phyloP scores from a whole-genome alignment of 1,140 invertebrate species.

The Venturia canescens region DNA sequence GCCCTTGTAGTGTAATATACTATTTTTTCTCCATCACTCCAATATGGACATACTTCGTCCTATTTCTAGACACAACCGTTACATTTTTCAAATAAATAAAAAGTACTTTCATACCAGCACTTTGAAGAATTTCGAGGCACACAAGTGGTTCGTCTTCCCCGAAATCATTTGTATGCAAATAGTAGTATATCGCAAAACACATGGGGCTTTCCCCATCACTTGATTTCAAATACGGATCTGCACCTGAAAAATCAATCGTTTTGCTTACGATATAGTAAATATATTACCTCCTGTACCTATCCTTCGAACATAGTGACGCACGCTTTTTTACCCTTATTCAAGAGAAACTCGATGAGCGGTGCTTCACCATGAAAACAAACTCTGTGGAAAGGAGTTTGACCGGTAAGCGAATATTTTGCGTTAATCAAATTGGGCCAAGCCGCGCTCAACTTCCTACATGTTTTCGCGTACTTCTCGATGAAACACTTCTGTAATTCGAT shows the following conservation, averaged over 20 bases:
- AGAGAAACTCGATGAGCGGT: conserved; percentile 57
- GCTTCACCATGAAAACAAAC: conserved; percentile 58
- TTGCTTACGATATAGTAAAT: neutral
- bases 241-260: conserved; percentile 50
- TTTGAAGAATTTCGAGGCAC: conserved; percentile 54
- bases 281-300: neutral
- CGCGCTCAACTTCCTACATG: conserved; percentile 55
- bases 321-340: conserved; percentile 56
- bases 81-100: neutral
- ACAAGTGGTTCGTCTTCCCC: conserved; percentile 43
- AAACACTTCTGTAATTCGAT: conserved; percentile 58
- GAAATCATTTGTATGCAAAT: conserved; percentile 50
- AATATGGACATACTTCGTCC: too few relatives aligned
- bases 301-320: neutral
- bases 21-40: too few relatives aligned
- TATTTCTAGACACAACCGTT: too few relatives aligned
- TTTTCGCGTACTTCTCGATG: conserved; percentile 51
- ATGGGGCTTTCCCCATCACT: conserved; percentile 58
- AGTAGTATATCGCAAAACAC: conserved; percentile 57
- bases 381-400: conserved; percentile 61
- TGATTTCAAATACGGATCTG: conserved; percentile 55
- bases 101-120: conserved; percentile 45
- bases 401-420: conserved; percentile 44
- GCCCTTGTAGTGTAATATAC: too few relatives aligned
- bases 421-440: conserved; percentile 61